Conservation (phyloP, 2,113 vertebrate genomes). For the Odontesthes bonariensis region DNA sequence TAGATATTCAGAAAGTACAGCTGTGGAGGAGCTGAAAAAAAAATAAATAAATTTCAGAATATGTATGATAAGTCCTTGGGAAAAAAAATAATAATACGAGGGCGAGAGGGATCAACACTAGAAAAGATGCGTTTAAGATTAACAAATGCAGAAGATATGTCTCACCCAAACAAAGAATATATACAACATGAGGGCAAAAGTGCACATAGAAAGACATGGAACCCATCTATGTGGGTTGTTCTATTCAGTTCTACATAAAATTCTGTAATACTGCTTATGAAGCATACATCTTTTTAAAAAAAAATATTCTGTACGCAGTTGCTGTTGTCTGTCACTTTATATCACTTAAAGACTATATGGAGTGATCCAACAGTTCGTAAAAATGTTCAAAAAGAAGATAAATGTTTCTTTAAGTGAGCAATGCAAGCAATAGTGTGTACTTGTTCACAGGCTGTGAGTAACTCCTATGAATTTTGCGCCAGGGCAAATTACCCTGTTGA, state of each 20-base stretch:
- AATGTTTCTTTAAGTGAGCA: constrained; percentile 15
- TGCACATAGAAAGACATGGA: not conserved
- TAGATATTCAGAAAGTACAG: constrained; percentile 54
- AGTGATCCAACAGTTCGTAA: constrained; percentile 8
- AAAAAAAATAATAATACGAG: constrained; percentile 18
- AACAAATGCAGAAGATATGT: constrained; percentile 11
- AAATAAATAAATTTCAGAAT: no score
- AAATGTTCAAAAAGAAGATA: constrained; percentile 13
- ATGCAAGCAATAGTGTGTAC: constrained; percentile 11
- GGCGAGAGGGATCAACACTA: constrained; percentile 26
- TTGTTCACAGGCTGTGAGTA: constrained; percentile 12
- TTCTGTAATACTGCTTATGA: not conserved
- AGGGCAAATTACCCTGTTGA: constrained; percentile 26
- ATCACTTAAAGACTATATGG: not conserved
- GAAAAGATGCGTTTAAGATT: constrained; percentile 25
- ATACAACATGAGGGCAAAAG: constrained; percentile 1
- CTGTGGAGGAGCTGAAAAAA: constrained; percentile 16
- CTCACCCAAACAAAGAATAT: not conserved
- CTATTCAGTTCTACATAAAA: not conserved
- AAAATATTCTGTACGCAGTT: constrained; percentile 1
- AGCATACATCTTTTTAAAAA: not conserved
- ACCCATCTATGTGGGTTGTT: not conserved
- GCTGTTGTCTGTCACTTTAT: not conserved
- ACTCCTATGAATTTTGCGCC: constrained; percentile 28
- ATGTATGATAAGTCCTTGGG: constrained; percentile 25